These are phyloP conservation scores for Coptodon rendalli DNA, from an alignment of 2,113 vertebrate species.

Conservation along the genomic window DNA sequence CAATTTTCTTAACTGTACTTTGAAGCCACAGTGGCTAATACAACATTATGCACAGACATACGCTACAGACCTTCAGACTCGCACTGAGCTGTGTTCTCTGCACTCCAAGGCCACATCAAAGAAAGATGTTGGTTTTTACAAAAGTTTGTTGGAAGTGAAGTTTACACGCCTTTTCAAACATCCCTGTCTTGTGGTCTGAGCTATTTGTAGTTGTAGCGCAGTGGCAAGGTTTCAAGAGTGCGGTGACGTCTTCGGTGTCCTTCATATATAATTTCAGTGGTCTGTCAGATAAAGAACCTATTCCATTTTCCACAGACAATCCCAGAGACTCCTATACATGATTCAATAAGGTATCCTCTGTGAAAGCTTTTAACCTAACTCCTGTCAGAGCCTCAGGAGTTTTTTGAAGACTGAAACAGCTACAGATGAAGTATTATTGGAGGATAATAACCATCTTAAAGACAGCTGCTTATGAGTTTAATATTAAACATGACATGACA, in stretches of 20 bases:
- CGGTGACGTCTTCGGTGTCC: slow-evolving; percentile 2
- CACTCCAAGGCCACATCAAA: slow-evolving; percentile 9
- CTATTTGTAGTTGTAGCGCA: slow-evolving; percentile 22
- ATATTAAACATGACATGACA: neutral
- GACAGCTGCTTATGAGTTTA: neutral
- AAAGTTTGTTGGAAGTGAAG: slow-evolving; percentile 10
- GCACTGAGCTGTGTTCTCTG: neutral
- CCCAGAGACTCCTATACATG: neutral
- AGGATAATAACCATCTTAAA: neutral
- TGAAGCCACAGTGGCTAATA: neutral
- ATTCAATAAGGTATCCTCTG: neutral
- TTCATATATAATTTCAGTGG: slow-evolving; percentile 22
- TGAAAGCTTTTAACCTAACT: neutral
- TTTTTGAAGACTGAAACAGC: neutral
- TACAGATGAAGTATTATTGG: neutral
- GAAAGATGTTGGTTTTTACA: neutral
- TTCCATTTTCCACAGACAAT: slow-evolving; percentile 16
- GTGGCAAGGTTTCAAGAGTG: slow-evolving; percentile 1
- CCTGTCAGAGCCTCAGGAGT: neutral
- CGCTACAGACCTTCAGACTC: neutral
- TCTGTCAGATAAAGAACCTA: neutral
- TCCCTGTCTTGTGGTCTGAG: slow-evolving; percentile 10
- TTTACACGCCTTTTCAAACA: neutral
- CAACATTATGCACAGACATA: neutral
- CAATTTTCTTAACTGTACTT: slow-evolving; percentile 7